Conservation (phyloP, 2,888 invertebrate species). For the Drosophila infuscata region DNA sequence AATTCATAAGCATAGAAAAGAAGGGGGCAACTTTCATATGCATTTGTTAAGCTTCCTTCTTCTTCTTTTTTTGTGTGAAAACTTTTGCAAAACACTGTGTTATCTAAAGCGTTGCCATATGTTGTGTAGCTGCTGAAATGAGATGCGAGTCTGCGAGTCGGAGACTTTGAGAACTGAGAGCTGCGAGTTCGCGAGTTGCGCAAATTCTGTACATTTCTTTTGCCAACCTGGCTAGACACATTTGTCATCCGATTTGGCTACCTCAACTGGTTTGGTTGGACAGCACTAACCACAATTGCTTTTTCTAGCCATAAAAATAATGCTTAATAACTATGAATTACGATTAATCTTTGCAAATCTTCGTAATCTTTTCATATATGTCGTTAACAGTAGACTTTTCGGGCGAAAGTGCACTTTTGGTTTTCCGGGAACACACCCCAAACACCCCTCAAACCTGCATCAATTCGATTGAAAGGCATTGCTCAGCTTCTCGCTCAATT, state of each 20-base stretch:
- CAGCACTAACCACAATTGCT: slow-evolving; percentile 56
- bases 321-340: slow-evolving; percentile 52
- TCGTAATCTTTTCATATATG: slow-evolving; percentile 58
- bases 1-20: slow-evolving; percentile 13
- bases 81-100: slow-evolving; percentile 37
- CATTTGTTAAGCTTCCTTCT: slow-evolving; percentile 18
- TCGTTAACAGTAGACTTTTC: slow-evolving; percentile 57
- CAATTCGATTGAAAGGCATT: slow-evolving; percentile 50
- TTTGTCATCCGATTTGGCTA: slow-evolving; percentile 71
- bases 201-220: slow-evolving; percentile 8
- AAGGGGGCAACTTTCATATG: slow-evolving; percentile 20
- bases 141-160: slow-evolving; percentile 7
- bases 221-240: slow-evolving; percentile 73
- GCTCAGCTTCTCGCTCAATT: slow-evolving; percentile 48
- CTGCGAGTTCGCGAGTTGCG: background rate
- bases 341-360: slow-evolving; percentile 37
- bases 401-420: slow-evolving; percentile 41
- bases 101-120: slow-evolving; percentile 57
- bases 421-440: background rate
- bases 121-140: slow-evolving; percentile 20
- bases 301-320: slow-evolving; percentile 40
- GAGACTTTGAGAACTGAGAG: background rate
- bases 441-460: slow-evolving; percentile 16
- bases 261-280: slow-evolving; percentile 46
- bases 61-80: slow-evolving; percentile 17